Base-by-base conservation (phyloP, 1,140 invertebrate species). In the Lordiphosa mommai region DNA sequence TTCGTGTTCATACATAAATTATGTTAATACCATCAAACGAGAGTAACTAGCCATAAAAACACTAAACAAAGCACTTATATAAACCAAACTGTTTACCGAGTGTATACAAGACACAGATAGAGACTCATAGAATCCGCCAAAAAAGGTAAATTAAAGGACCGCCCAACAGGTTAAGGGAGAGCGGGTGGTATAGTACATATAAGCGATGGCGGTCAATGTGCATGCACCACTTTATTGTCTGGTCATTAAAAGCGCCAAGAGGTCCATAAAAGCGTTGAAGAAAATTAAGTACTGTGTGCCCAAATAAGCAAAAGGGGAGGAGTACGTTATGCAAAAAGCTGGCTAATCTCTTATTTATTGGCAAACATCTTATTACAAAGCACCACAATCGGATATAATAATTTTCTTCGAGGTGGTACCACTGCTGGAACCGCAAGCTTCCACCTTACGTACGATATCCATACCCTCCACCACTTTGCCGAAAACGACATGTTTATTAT, bases 1-100 rank as follows among this genome's bases (percentile, higher is more conserved):
- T 66, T 67, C 74, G 71, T 80, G 76, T 72, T 76, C 71, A 71
- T 80, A 80, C 74, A 80, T 80, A 80, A 80, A 80, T 80, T 80
- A 80, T 80, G 74, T 71, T 74, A 74, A 80, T 80, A 73, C 76
- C 76, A 74, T 82, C 74, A 82, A 80, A 67, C 61, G 36, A 82
- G 59, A 73, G 73, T 74, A 82, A 71, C 65, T 65, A 82, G 66
- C 65, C 59, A 79, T 70, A 71, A 71, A 82, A 70, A 68, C 65
- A 82, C 74, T 61, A 71, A 82, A 74, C 74, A 68, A 63, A 70
- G 61, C 56, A 50, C 59, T 57, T 53, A 65, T 23, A 65, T 60
- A 69, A 60, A 29, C 43, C 41, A 58, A 68, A 52, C 50, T 50
- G 53, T n/a, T n/a, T n/a, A n/a, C n/a, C n/a, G n/a, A n/a, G n/a